Conservation (phyloP, 53 echinoderm and acorn worm genomes). For the Pentamera pediparva region DNA sequence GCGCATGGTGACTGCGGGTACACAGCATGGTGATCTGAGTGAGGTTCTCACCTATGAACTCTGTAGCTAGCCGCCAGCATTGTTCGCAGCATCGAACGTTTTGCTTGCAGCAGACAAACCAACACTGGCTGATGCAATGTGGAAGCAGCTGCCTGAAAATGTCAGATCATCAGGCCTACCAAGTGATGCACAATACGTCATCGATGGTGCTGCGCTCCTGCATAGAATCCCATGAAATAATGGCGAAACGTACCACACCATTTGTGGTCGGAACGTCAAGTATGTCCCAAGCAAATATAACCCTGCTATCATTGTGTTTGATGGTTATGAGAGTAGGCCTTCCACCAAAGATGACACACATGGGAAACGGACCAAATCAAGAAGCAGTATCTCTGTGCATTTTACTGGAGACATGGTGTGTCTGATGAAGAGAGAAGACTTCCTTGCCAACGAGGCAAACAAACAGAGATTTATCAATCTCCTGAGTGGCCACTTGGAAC, state of each 20-base stretch:
- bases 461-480: background rate
- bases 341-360: no score
- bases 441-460: no score
- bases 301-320: no score
- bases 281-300: background rate
- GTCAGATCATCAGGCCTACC: background rate
- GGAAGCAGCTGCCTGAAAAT: no score
- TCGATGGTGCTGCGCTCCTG: slow-evolving; percentile 28
- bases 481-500: no score
- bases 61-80: background rate
- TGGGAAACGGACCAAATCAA: no score
- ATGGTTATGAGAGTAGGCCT: no score
- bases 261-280: no score
- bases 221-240: slow-evolving; percentile 18
- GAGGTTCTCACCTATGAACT: slow-evolving; percentile 32
- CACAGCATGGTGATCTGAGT: background rate
- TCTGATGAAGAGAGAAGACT: no score
- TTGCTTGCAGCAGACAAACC: background rate
- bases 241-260: background rate
- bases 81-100: background rate
- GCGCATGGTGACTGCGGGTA: background rate
- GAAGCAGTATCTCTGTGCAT: no score
- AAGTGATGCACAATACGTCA: background rate
- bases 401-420: no score
- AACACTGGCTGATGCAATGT: slow-evolving; percentile 13